Evolutionary conservation across 2,797 vertebrate species (phyloP), one percentile per base, ranked within the genome.

Genomic region (Brachymystax lenok): DNA sequence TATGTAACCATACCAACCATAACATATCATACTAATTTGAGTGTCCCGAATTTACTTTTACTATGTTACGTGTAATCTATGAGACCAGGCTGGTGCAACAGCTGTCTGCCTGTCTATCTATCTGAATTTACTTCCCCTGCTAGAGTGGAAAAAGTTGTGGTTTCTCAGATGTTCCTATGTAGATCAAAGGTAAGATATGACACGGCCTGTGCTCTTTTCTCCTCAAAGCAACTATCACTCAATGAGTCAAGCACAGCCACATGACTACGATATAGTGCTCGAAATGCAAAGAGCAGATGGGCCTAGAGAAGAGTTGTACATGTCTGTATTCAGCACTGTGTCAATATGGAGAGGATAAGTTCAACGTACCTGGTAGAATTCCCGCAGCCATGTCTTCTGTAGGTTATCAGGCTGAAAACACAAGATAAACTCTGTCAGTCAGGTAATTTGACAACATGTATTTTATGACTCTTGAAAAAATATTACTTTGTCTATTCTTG

Each of bases 341-440:
- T 72, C 16, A 14, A 14, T n/a, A 52, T 16, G 50, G 28, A 1
- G 69, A 21, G 0, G 74, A n/a, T n/a, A 27, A 69, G 89, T 78
- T 12, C 33, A 3, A 24, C 86, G 86, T 90, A 95, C 98, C 97
- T 98, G 96, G 87, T 98, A 98, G 85, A 99, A 97, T 87, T 98
- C 98, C 76, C 95, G 94, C 80, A 99, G 96, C 97, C 97, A 99
- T 75, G 95, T 96, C 93, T 97, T 97, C 94, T 98, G 96, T 28
- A 99, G 95, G 77, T 97, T 96, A 86, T 97, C 96, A 67, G 95
- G 97, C 97, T 99, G 94, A 21, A 94, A 94, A 88, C 89, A 0
- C 91, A 91, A 92, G 87, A 82, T 46, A 86, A 40, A 83, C 16
- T 81, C 0, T 1, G 56, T 93, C 76, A 92, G 76, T 56, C 6